These are phyloP conservation scores for Nasonia giraulti DNA, from an alignment of 1,140 invertebrate species.

Conservation along the genomic window DNA sequence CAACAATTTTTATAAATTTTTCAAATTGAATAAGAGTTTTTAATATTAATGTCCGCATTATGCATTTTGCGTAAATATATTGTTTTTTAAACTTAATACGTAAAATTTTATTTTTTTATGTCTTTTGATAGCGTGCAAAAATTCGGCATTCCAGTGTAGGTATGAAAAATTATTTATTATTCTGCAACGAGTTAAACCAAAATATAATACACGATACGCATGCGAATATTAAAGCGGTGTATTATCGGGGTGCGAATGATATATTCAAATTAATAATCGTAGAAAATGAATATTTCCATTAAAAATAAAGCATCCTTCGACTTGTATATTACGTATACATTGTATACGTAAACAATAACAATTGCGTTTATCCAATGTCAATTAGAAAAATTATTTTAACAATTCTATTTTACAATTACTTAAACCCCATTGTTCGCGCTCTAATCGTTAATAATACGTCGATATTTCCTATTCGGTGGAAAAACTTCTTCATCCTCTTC, in stretches of 20 bases:
- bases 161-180: too few species aligned
- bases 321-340: conserved; percentile 39
- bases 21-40: neutral
- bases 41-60: neutral
- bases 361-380: conserved; percentile 43
- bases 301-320: conserved; percentile 33
- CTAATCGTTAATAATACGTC: conserved; percentile 76
- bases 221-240: neutral
- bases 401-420: conserved; percentile 45
- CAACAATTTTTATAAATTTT: conserved; percentile 33
- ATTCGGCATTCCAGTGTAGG: too few species aligned
- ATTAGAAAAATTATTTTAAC: conserved; percentile 44
- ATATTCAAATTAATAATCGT: neutral
- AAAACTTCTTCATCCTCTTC: conserved; percentile 73
- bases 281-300: conserved; percentile 8
- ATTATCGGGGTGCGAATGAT: conserved; percentile 22
- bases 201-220: neutral
- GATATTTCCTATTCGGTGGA: conserved; percentile 76
- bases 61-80: neutral
- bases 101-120: neutral
- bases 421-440: conserved; percentile 16
- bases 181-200: neutral
- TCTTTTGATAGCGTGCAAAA: neutral
- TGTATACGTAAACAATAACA: conserved; percentile 46
- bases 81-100: neutral